Conservation (phyloP, 35 echinoderm and acorn worm genomes). For the Heliocidaris erythrogramma region DNA sequence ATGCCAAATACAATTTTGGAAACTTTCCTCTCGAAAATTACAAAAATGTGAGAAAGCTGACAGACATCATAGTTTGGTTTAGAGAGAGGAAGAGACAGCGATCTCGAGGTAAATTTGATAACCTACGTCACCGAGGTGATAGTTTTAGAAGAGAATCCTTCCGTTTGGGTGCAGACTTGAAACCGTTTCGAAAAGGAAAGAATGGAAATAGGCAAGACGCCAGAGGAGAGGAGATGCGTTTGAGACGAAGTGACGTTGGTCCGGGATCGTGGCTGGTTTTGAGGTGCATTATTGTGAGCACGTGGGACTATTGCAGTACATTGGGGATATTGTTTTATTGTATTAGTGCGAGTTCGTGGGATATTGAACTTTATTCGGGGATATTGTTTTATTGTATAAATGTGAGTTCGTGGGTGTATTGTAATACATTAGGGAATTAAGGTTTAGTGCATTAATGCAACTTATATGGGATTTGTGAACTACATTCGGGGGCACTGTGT, state of each 20-base stretch:
- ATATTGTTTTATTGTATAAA: conserved; percentile 8
- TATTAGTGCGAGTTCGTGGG: not conserved
- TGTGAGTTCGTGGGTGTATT: not conserved
- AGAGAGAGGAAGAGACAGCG: not conserved
- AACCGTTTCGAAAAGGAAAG: conserved; percentile 35
- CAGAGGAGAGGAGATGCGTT: conserved; percentile 2
- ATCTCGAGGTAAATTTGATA: not conserved
- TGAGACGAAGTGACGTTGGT: not conserved
- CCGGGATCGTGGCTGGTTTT: not conserved
- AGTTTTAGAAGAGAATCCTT: not conserved
- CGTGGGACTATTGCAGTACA: not conserved
- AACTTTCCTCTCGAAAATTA: conserved; percentile 11
- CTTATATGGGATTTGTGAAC: no score
- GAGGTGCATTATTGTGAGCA: not conserved
- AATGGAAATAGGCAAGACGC: not conserved
- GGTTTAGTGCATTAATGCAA: not conserved
- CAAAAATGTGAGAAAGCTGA: not conserved
- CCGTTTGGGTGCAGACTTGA: not conserved
- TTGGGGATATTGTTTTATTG: conserved; percentile 1
- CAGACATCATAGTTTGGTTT: conserved; percentile 2
- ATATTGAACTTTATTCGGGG: not conserved
- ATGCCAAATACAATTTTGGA: conserved; percentile 4
- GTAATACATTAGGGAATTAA: not conserved
- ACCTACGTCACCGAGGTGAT: not conserved
- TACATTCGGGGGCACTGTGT: no score